phyloP scores from a whole-genome alignment of 2,113 vertebrate genomes.

The Gallinago undulata region DNA sequence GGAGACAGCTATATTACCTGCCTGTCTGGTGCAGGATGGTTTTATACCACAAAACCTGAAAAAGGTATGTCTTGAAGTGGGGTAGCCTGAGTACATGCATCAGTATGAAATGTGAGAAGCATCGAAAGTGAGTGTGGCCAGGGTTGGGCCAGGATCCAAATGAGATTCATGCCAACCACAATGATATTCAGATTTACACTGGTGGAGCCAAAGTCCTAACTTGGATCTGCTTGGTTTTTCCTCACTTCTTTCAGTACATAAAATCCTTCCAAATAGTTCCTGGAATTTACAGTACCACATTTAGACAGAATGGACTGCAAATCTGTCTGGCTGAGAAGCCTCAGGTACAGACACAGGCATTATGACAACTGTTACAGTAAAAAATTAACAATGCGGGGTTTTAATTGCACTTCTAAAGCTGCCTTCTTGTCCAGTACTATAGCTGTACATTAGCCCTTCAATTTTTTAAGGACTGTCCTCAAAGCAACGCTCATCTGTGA shows the following conservation, averaged over 20 bases:
- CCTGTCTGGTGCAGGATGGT: background rate
- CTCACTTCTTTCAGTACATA: background rate
- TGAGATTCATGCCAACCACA: conserved; percentile 1
- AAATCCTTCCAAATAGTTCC: conserved; percentile 9
- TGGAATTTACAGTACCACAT: background rate
- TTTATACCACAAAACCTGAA: background rate
- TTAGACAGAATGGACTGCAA: background rate
- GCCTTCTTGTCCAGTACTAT: background rate
- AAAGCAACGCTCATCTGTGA: background rate
- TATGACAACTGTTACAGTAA: background rate
- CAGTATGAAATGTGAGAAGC: background rate
- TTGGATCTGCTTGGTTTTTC: conserved; percentile 11
- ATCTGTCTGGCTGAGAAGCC: background rate
- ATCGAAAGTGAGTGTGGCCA: background rate
- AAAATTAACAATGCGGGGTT: background rate
- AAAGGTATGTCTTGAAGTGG: background rate
- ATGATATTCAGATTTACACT: conserved; percentile 25
- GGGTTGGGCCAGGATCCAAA: background rate
- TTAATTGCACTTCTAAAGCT: background rate
- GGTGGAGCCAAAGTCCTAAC: background rate
- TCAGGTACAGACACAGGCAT: background rate
- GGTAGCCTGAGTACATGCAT: background rate
- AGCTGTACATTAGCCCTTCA: background rate
- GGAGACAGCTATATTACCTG: background rate
- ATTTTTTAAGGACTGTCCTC: background rate